Conservation (phyloP, 2,797 vertebrate species). For the Rousettus madagascariensis region DNA sequence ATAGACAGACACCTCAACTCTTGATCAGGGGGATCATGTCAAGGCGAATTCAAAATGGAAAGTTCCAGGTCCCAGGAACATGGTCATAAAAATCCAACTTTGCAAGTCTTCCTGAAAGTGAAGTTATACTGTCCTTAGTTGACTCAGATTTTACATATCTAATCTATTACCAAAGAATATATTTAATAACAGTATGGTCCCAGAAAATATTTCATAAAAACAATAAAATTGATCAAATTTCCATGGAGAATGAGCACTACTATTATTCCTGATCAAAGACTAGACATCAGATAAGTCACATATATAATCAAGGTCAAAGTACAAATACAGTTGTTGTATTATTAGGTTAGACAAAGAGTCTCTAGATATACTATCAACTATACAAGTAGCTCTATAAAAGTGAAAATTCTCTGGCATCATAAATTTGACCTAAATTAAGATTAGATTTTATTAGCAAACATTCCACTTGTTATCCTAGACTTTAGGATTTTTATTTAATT, state of each 20-base stretch:
- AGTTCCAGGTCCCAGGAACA: not conserved
- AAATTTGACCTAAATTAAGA: constrained; percentile 47
- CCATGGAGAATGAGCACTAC: not conserved
- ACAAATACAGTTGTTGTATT: not conserved
- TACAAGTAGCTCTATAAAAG: constrained; percentile 49
- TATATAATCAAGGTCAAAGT: not conserved
- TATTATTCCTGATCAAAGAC: not conserved
- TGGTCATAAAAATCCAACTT: constrained; percentile 8
- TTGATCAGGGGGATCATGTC: not conserved
- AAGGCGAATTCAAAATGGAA: not conserved
- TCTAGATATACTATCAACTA: not conserved
- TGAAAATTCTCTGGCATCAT: constrained; percentile 3
- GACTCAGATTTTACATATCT: constrained; percentile 3
- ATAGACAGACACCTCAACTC: not conserved
- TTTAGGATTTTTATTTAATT: constrained; percentile 31
- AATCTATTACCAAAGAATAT: constrained; percentile 32
- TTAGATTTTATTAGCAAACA: constrained; percentile 55
- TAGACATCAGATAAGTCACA: not conserved
- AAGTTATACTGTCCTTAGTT: not conserved
- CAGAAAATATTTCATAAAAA: constrained; percentile 35
- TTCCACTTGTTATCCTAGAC: constrained; percentile 26
- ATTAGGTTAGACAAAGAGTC: not conserved
- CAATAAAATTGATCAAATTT: constrained; percentile 1
- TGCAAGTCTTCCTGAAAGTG: constrained; percentile 25
- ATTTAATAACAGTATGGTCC: constrained; percentile 10